Conservation (phyloP, 30 jellyfish, hydroid and myxozoan genomes). For the Nemopilema nomurai region DNA sequence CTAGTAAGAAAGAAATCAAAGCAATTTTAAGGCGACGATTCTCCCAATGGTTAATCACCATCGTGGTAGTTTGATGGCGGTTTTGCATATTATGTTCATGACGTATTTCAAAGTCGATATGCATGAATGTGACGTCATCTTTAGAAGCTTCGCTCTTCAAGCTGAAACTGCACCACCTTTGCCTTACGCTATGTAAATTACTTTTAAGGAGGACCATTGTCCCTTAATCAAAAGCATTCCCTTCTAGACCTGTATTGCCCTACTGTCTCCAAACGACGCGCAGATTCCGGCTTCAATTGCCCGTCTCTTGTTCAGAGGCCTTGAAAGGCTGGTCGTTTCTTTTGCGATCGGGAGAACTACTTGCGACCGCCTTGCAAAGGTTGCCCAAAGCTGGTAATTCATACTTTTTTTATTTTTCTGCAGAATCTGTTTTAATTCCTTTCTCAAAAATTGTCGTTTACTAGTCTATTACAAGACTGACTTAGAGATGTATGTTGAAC, state of each 20-base stretch:
- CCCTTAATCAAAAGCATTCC: not conserved
- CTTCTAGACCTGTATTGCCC: slow-evolving; percentile 70
- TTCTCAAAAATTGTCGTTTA: no score
- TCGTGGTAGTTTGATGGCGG: not conserved
- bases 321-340: slow-evolving; percentile 89
- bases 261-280: slow-evolving; percentile 64
- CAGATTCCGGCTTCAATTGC: slow-evolving; percentile 53
- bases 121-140: no score
- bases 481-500: no score
- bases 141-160: not conserved
- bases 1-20: not conserved
- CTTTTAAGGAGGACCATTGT: not conserved
- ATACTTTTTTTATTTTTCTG: not conserved
- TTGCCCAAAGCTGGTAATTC: slow-evolving; percentile 73
- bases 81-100: not conserved
- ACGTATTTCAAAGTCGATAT: not conserved
- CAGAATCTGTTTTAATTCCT: no score
- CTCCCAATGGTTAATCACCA: not conserved
- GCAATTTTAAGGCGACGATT: not conserved
- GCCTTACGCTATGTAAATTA: no score
- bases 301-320: slow-evolving; percentile 79
- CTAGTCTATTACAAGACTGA: no score
- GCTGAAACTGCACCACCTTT: not conserved
- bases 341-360: slow-evolving; percentile 69
- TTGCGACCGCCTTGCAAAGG: slow-evolving; percentile 89